Percentiles rank a stretch among this genome's conserved stretches.
These are phyloP conservation scores for Cyphomyrus discorhynchus DNA, from an alignment of 2,113 vertebrate genomes.

Conservation along the genomic window DNA sequence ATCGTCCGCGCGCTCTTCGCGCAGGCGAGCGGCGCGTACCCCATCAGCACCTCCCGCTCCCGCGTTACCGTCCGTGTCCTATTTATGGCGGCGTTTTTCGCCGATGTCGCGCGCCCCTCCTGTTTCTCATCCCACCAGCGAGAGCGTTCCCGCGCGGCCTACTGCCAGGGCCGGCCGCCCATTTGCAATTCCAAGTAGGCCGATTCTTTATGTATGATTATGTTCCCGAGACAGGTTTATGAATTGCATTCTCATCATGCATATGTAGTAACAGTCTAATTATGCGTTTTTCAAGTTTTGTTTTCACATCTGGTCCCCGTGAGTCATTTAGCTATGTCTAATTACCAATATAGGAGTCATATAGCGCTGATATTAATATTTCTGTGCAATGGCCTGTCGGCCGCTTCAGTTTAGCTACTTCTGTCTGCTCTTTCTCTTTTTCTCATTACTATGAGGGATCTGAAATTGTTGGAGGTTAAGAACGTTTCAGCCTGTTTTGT, in stretches of 20 bases:
- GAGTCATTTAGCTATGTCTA: not conserved
- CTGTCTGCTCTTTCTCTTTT: not conserved
- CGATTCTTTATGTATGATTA: not conserved
- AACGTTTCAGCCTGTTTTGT: not conserved
- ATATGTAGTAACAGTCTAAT: not conserved
- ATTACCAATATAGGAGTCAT: not conserved
- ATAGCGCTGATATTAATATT: not conserved
- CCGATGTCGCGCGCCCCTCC: not conserved
- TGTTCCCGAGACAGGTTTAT: not conserved
- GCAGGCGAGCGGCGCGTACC: not conserved
- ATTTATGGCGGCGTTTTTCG: not conserved
- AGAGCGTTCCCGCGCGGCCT: not conserved
- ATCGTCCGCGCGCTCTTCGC: not conserved
- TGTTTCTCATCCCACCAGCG: not conserved
- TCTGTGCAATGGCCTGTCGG: not conserved
- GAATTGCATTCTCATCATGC: not conserved
- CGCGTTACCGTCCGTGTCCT: not conserved
- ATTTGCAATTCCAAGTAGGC: constrained; percentile 13
- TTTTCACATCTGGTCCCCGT: not conserved
- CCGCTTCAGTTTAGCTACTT: not conserved
- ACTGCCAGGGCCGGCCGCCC: not conserved
- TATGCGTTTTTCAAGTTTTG: constrained; percentile 1
- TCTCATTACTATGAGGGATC: not conserved
- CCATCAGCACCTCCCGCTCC: not conserved
- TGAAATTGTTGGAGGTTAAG: not conserved